Evolutionary conservation across 2,113 vertebrate species (phyloP).

Genomic region (Chlorodrepanis virens): DNA sequence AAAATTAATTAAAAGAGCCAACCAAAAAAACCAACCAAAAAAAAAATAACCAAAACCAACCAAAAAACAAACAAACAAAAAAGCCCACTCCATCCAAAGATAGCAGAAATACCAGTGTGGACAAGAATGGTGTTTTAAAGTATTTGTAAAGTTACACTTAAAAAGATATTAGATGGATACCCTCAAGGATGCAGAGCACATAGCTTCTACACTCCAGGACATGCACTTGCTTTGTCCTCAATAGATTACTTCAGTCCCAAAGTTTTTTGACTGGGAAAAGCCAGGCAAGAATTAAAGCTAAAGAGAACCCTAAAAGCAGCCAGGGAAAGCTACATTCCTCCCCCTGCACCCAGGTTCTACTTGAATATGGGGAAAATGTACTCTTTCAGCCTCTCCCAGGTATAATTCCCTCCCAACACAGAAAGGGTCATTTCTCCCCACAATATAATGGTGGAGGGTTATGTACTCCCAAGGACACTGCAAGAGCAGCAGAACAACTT

Average conservation of each 20-base stretch:
- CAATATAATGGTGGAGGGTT: accelerated
- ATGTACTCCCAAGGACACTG: background rate
- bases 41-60: background rate
- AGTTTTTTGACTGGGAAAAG: background rate
- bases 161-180: background rate
- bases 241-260: background rate
- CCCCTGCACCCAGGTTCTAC: background rate
- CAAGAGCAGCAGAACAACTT: background rate
- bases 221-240: background rate
- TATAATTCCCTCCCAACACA: background rate
- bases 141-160: background rate
- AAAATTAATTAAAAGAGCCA: background rate
- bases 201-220: background rate
- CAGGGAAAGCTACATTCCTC: background rate
- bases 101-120: background rate
- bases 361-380: background rate
- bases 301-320: background rate
- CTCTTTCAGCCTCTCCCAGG: background rate
- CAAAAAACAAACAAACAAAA: background rate
- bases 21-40: background rate
- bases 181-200: background rate
- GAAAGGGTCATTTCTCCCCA: background rate
- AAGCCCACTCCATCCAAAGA: background rate
- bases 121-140: background rate
- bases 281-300: background rate